Evolutionary conservation across 2,113 vertebrate species (phyloP).

Genomic region (Nipponia nippon): DNA sequence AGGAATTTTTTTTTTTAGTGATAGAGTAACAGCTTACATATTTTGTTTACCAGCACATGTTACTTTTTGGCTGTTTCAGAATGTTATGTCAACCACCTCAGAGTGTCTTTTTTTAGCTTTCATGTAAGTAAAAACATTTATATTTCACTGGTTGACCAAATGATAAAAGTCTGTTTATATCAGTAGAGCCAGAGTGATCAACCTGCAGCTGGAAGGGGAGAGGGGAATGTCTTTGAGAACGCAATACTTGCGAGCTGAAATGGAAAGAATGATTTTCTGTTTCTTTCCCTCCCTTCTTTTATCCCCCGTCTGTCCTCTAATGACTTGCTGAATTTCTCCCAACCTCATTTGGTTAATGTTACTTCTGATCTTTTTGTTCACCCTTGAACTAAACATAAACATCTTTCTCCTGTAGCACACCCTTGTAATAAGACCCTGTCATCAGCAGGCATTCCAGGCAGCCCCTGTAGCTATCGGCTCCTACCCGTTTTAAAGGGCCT

Average conservation of each 20-base stretch:
- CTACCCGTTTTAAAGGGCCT: background rate
- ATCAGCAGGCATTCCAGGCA: background rate
- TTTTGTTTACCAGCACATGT: background rate
- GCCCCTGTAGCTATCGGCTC: background rate
- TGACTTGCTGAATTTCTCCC: slow-evolving; percentile 49
- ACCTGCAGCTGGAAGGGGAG: background rate
- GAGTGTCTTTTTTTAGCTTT: background rate
- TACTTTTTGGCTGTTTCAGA: slow-evolving; percentile 52
- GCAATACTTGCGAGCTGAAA: slow-evolving; percentile 3
- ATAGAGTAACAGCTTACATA: background rate
- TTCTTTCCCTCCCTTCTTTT: slow-evolving; percentile 51
- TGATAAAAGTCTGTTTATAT: slow-evolving; percentile 49
- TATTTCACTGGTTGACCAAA: slow-evolving; percentile 56
- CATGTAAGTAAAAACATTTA: slow-evolving; percentile 44
- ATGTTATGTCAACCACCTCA: slow-evolving; percentile 26
- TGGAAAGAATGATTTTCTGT: slow-evolving; percentile 47
- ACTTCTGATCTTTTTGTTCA: slow-evolving; percentile 53
- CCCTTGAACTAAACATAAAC: slow-evolving; percentile 39
- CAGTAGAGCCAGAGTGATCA: slow-evolving; percentile 22
- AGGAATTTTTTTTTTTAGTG: background rate
- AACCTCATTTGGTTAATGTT: slow-evolving; percentile 24
- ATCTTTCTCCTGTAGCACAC: slow-evolving; percentile 40
- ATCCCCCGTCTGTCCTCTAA: slow-evolving; percentile 42
- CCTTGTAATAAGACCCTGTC: background rate
- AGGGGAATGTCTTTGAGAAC: slow-evolving; percentile 39